Evolutionary conservation across 1,140 invertebrate genomes (phyloP), one percentile per base, ranked within the genome.

Genomic region (Gonatopus flavifemur): DNA sequence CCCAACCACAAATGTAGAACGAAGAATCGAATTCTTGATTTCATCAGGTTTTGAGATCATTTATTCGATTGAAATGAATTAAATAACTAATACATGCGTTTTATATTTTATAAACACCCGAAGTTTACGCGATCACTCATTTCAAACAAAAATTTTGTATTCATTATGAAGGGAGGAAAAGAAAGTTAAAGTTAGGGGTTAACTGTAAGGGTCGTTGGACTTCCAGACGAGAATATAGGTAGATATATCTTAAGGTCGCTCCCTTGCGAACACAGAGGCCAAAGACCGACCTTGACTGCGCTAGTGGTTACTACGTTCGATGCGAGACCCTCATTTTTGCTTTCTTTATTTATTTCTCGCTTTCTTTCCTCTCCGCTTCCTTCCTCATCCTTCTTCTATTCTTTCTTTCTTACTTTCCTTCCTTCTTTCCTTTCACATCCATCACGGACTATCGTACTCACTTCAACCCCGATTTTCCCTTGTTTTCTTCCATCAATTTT

Each of bases 201-300:
- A n/a, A n/a, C n/a, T n/a, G 39, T 19, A 50, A 45, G 40, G 52
- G 48, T 51, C 45, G 46, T 55, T 45, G 49, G 55, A 48, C 48
- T n/a, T n/a, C n/a, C n/a, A n/a, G n/a, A n/a, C 43, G 42, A 28
- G 33, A 28, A 39, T 28, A 44, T 31, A 35, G 51, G 30, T 48
- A 55, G 46, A 49, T 40, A 49, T 42, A 45, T 73, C 71, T 33
- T 43, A 50, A 65, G 60, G 43, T 65, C 56, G 55, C 58, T 66
- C 42, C 61, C 59, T 49, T 47, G 52, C 60, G 57, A 57, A n/a
- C n/a, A n/a, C 25, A 57, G 51, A 57, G 62, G 74, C n/a, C 62
- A 67, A 78, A 73, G 47, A 80, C 80, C 50, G 65, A 72, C 40
- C 76, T 78, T 70, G 79, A 80, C 70, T 62, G 65, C 52, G 28